phyloP scores from a whole-genome alignment of 2,888 invertebrate genomes.

The Philonicus albiceps region DNA sequence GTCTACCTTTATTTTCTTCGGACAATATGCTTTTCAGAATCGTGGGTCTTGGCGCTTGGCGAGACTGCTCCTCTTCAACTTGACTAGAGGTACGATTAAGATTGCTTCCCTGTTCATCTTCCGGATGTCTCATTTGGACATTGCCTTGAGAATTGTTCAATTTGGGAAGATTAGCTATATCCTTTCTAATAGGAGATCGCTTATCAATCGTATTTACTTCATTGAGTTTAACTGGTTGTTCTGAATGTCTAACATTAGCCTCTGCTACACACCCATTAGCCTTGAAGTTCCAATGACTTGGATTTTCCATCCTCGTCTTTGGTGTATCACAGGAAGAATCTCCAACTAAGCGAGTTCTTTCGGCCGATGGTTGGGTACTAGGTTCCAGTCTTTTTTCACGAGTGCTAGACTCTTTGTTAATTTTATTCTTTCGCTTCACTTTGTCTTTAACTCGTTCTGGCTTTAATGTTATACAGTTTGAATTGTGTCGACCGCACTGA shows the following conservation, averaged over 20 bases:
- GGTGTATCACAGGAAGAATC: background rate
- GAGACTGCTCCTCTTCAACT: no score
- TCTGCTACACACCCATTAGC: conserved; percentile 4
- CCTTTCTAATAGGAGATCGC: background rate
- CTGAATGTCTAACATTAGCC: background rate
- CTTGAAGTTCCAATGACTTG: conserved; percentile 22
- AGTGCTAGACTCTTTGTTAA: background rate
- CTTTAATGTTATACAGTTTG: conserved; percentile 57
- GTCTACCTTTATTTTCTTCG: background rate
- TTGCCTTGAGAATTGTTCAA: background rate
- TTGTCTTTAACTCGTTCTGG: conserved; percentile 15
- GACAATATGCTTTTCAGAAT: background rate
- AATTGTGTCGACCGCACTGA: conserved; percentile 59
- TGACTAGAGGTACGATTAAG: background rate
- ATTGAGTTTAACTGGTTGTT: background rate
- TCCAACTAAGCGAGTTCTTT: background rate
- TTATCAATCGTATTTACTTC: background rate
- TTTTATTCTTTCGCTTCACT: background rate
- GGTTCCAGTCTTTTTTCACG: background rate
- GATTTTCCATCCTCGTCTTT: background rate
- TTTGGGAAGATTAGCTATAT: background rate
- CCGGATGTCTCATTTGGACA: background rate
- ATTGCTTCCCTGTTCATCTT: background rate
- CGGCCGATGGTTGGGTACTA: background rate
- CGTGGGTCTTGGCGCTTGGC: background rate